Percentiles rank a stretch among this genome's conserved stretches.
phyloP scores from a whole-genome alignment of 1,140 invertebrate genomes.

The Nephila pilipes region DNA sequence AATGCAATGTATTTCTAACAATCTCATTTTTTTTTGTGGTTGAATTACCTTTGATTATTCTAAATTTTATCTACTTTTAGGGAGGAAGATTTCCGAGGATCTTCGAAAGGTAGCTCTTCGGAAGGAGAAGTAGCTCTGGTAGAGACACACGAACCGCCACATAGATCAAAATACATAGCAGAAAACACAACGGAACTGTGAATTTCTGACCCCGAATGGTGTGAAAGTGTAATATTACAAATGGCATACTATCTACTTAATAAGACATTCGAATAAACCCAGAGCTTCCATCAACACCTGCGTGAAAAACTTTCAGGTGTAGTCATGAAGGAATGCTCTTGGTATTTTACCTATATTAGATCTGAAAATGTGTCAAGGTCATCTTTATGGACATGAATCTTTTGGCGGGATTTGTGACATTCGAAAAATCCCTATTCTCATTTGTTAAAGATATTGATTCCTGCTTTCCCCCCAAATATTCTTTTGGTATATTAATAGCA shows the following conservation, averaged over 20 bases:
- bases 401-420: too few relatives aligned
- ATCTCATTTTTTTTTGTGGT: too few relatives aligned
- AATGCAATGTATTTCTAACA: too few relatives aligned
- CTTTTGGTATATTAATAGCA: not conserved
- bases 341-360: not conserved
- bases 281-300: not conserved
- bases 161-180: slow-evolving; percentile 59
- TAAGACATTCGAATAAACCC: not conserved
- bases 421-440: not conserved
- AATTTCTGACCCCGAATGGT: not conserved
- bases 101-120: slow-evolving; percentile 5
- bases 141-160: slow-evolving; percentile 68
- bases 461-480: not conserved
- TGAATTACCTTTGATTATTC: not conserved
- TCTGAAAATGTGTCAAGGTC: too few relatives aligned
- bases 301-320: not conserved
- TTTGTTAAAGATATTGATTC: not conserved
- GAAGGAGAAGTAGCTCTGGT: slow-evolving; percentile 68
- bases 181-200: slow-evolving; percentile 72
- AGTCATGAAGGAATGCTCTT: not conserved
- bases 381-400: not conserved
- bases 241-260: slow-evolving; percentile 33
- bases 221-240: not conserved
- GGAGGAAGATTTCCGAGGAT: slow-evolving; percentile 40
- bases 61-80: not conserved